Evolutionary conservation across 2,113 vertebrate species (phyloP).

Genomic region (Indri indri): DNA sequence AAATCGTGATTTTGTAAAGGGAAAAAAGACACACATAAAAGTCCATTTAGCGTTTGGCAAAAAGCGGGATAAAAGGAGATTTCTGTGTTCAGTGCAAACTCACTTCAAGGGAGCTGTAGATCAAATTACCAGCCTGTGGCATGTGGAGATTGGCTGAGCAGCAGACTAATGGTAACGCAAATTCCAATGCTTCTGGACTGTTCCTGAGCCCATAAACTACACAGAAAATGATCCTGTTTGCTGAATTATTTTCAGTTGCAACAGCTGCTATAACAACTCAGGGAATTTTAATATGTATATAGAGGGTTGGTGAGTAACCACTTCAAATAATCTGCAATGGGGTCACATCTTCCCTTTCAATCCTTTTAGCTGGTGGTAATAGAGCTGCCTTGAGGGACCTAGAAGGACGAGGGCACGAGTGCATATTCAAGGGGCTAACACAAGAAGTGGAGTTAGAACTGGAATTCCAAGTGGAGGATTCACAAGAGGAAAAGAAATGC

Average conservation of each 20-base stretch:
- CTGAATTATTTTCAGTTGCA: conserved; percentile 84
- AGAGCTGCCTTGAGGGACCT: conserved; percentile 47
- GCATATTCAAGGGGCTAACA: background rate
- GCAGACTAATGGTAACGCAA: conserved; percentile 79
- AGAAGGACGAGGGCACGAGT: background rate
- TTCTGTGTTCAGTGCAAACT: conserved; percentile 77
- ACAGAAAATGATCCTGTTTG: conserved; percentile 82
- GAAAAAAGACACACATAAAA: conserved; percentile 78
- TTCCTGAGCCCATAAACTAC: conserved; percentile 82
- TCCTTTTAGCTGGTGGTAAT: conserved; percentile 30
- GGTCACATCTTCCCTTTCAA: conserved; percentile 68
- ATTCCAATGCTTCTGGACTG: conserved; percentile 80
- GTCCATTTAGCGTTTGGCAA: conserved; percentile 78
- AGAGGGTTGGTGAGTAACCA: conserved; percentile 71
- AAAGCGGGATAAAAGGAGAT: conserved; percentile 37
- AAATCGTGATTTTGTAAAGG: conserved; percentile 77
- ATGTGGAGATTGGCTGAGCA: conserved; percentile 79
- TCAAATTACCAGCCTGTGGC: conserved; percentile 82
- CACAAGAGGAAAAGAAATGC: background rate
- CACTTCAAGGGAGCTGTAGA: conserved; percentile 82
- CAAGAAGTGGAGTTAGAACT: background rate
- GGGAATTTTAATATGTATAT: conserved; percentile 78
- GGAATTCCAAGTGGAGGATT: background rate
- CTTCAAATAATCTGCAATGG: conserved; percentile 70
- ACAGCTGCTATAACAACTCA: conserved; percentile 83